Evolutionary conservation across 2,797 vertebrate genomes (phyloP).

Genomic region (Hapalemur alaotrensis): DNA sequence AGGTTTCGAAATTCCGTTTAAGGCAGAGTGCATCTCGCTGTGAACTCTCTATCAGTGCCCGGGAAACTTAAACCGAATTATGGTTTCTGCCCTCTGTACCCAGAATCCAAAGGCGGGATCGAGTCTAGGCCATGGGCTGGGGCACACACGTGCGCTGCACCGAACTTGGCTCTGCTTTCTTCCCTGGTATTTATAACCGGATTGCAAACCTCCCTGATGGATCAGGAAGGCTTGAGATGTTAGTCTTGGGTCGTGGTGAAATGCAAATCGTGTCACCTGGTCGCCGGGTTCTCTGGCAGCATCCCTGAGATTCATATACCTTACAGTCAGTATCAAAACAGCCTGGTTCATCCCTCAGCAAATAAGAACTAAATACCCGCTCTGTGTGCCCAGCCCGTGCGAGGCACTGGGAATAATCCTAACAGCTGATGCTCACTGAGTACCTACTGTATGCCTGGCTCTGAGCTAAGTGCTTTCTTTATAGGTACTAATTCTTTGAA

Average conservation of each 20-base stretch:
- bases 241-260: neutral
- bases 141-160: rapidly evolving
- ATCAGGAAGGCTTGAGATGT: neutral
- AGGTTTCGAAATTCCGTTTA: neutral
- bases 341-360: neutral
- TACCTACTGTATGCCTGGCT: neutral
- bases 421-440: neutral
- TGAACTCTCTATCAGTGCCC: neutral
- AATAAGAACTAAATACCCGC: neutral
- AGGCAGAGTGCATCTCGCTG: neutral
- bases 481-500: neutral
- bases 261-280: neutral
- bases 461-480: neutral
- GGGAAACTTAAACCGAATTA: neutral
- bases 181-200: neutral
- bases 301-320: neutral
- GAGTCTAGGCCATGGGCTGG: rapidly evolving
- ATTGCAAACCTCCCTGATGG: neutral
- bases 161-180: neutral
- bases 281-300: too few relatives aligned
- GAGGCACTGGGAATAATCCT: neutral
- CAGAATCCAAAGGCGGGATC: neutral
- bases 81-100: neutral
- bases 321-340: neutral
- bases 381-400: neutral